These are phyloP conservation scores for Poecilia gillii DNA, from an alignment of 2,797 vertebrate genomes.

Conservation along the genomic window DNA sequence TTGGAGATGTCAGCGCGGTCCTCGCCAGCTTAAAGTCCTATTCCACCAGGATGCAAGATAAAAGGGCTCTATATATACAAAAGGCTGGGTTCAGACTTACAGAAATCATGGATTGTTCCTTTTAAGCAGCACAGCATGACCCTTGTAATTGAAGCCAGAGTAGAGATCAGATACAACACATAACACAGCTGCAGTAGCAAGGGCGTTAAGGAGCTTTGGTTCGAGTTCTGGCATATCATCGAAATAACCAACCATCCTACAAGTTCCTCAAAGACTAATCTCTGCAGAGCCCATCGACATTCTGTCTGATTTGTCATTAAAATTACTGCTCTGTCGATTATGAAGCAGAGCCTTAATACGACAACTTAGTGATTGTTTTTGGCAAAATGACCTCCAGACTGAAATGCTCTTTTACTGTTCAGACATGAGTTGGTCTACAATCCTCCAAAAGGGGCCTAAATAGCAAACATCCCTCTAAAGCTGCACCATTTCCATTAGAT, in stretches of 20 bases:
- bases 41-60: not conserved
- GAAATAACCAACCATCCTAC: not conserved
- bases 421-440: not conserved
- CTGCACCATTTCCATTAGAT: constrained; percentile 28
- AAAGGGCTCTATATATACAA: not conserved
- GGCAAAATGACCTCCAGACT: not conserved
- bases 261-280: not conserved
- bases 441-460: not conserved
- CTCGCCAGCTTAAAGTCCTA: not conserved
- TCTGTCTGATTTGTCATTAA: not conserved
- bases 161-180: not conserved
- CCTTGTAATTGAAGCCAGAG: not conserved
- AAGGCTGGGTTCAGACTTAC: not conserved
- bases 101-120: not conserved
- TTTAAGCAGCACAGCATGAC: not conserved
- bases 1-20: not conserved
- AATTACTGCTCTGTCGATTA: not conserved
- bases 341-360: not conserved
- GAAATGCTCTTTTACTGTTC: not conserved
- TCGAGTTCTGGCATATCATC: not conserved
- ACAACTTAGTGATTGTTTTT: not conserved
- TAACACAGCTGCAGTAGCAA: not conserved
- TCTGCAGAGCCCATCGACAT: not conserved
- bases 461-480: not conserved
- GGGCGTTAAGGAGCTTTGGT: not conserved